Conservation (phyloP, 2,888 invertebrate species). For the Carcina quercana region DNA sequence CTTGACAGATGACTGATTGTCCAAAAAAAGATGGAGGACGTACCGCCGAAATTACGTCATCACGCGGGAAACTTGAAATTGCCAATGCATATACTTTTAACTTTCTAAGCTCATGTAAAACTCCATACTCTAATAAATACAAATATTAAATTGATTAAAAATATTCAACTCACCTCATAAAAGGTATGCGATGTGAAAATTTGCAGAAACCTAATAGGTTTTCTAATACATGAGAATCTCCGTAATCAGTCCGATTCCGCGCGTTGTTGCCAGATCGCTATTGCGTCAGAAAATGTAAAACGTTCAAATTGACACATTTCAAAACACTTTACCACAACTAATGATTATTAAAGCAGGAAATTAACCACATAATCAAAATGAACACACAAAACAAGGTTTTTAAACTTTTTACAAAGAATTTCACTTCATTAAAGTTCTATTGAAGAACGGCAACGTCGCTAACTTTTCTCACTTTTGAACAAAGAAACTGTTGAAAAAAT, state of each 20-base stretch:
- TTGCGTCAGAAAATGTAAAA: slow-evolving; percentile 65
- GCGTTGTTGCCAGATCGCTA: slow-evolving; percentile 68
- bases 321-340: slow-evolving; percentile 52
- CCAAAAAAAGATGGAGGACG: slow-evolving; percentile 49
- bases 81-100: slow-evolving; percentile 32
- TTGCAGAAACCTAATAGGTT: slow-evolving; percentile 36
- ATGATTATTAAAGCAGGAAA: slow-evolving; percentile 24
- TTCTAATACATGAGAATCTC: slow-evolving; percentile 50
- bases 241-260: slow-evolving; percentile 49
- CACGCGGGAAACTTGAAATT: slow-evolving; percentile 57
- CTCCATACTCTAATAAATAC: background rate
- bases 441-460: slow-evolving; percentile 64
- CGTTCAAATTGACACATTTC: slow-evolving; percentile 64
- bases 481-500: slow-evolving; percentile 31
- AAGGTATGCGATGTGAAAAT: slow-evolving; percentile 32
- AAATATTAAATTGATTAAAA: slow-evolving; percentile 12
- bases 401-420: slow-evolving; percentile 6
- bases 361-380: slow-evolving; percentile 20
- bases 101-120: background rate
- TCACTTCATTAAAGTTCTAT: slow-evolving; percentile 26
- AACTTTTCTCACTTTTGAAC: slow-evolving; percentile 33
- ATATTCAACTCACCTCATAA: slow-evolving; percentile 53
- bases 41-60: slow-evolving; percentile 54
- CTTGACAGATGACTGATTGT: slow-evolving; percentile 61
- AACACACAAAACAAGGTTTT: too few species aligned